Evolutionary conservation across 2,888 invertebrate species (phyloP), one percentile per base, ranked within the genome.

Genomic region (Nebria brevicollis): DNA sequence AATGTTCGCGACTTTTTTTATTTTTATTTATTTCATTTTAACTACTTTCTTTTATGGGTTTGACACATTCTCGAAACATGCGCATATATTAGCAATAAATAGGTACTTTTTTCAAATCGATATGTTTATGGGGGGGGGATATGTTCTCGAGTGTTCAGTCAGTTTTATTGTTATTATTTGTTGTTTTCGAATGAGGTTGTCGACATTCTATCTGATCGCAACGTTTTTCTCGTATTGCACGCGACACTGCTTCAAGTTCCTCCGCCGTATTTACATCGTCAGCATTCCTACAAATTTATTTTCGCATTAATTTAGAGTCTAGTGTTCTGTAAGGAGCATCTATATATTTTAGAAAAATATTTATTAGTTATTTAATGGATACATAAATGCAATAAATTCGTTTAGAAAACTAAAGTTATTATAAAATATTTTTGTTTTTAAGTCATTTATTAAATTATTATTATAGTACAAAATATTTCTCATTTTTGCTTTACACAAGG

Each of bases 201-300:
- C 79, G 66, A 75, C 80, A 80, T 66, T 70, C 11, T 13, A 80
- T 80, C 70, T 80, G 75, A 13, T 84, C 84, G 81, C 90, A 90
- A 73, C 87, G 85, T 82, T 86, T 85, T 66, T 84, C 85, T 83
- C 86, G 87, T 1, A 89, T 88, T 5, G 89, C 89, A 65, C 87
- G 87, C 80, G 89, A 87, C 41, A 89, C 85, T 82, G 85, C 86
- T 81, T 86, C 86, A 77, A 89, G 83, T 54, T 88, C 88, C 42
- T 87, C 86, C 7, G 86, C 85, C 79, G 87, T 86, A 68, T 85
- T 85, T 68, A 85, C 83, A 13, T 86, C 82, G 43, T 87, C 86
- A 13, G 85, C 85, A 64, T 87, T 87, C 66, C 89, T 89, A 83
- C 74, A 87, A 87, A 82, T 75, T 42, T 34, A 20, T 8, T 75